Percentiles rank a stretch among this genome's conserved stretches.
Evolutionary conservation across 2,888 invertebrate species (phyloP).

Genomic region (Caenorhabditis auriculariae): DNA sequence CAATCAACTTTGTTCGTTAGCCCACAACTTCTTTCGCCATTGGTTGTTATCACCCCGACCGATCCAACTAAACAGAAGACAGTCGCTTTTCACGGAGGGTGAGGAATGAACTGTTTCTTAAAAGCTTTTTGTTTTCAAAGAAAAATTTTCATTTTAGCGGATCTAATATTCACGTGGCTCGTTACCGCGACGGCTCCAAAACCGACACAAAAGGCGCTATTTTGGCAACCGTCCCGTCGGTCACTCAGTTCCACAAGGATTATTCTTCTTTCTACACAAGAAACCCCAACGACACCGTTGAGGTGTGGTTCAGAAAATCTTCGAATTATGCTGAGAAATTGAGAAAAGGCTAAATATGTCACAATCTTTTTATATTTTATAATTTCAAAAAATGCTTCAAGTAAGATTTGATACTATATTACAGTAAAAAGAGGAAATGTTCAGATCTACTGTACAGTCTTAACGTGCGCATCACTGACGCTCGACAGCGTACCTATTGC

Average conservation of each 20-base stretch:
- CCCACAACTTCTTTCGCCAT: no score
- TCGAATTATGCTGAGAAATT: no score
- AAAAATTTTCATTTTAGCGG: constrained; percentile 28
- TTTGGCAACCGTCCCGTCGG: constrained; percentile 28
- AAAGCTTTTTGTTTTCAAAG: no score
- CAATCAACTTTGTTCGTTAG: no score
- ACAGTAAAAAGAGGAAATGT: background rate
- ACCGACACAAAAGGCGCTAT: constrained; percentile 22
- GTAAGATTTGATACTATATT: background rate
- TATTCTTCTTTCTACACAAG: constrained; percentile 29
- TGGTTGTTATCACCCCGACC: no score
- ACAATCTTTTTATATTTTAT: no score
- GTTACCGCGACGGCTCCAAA: constrained; percentile 24
- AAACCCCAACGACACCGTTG: constrained; percentile 25
- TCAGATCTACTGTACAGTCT: constrained; percentile 15
- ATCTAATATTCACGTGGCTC: constrained; percentile 31
- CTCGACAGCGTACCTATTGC: background rate
- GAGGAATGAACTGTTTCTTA: no score
- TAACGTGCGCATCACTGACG: constrained; percentile 6
- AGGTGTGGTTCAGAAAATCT: no score
- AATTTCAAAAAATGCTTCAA: no score
- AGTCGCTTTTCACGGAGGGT: no score
- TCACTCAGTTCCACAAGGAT: constrained; percentile 24
- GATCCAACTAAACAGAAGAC: no score
- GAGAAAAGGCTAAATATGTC: no score